Evolutionary conservation across 2,888 invertebrate genomes (phyloP), one percentile per base, ranked within the genome.

Genomic region (Arctia plantaginis): DNA sequence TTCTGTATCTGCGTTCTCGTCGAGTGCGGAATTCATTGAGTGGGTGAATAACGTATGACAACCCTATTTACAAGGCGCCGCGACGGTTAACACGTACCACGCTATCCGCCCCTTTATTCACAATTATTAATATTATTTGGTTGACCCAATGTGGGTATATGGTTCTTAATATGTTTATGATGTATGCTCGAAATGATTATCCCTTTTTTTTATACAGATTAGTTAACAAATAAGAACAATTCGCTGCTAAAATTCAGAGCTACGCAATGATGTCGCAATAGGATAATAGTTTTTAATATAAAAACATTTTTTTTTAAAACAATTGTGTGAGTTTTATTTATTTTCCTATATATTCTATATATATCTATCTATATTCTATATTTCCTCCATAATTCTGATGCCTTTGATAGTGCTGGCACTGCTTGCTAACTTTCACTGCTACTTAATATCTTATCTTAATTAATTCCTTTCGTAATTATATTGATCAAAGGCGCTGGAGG

Each of bases 41-140:
- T 71, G 69, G 66, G 71, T 77, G 78, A 74, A 78, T 66, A 72
- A 66, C 78, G 62, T 72, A 77, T 72, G 79, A 78, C 83, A 86
- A 77, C 86, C 86, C 85, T 86, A 87, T 85, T 86, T 85, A 86
- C 82, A 86, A 78, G 82, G 82, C 77, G 77, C 70, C 69, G 69
- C 71, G 71, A 65, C 51, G 66, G 70, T 70, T 70, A 66, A 66
- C 59, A 70, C 33, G 41, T 69, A 23, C 27, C 44, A 30, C 6
- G 23, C 47, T n/a, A n/a, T 66, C 66, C 30, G 66, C 55, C 68
- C 66, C 71, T 44, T 89, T 87, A 90, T 91, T 89, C 88, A 89
- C 86, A 87, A 89, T 83, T 86, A 85, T 87, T 88, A 89, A 51
- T 84, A 84, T 84, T 82, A 85, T 87, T 85, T 84, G 82, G 85